phyloP scores from a whole-genome alignment of 2,888 invertebrate species.

The Drosophila dives region DNA sequence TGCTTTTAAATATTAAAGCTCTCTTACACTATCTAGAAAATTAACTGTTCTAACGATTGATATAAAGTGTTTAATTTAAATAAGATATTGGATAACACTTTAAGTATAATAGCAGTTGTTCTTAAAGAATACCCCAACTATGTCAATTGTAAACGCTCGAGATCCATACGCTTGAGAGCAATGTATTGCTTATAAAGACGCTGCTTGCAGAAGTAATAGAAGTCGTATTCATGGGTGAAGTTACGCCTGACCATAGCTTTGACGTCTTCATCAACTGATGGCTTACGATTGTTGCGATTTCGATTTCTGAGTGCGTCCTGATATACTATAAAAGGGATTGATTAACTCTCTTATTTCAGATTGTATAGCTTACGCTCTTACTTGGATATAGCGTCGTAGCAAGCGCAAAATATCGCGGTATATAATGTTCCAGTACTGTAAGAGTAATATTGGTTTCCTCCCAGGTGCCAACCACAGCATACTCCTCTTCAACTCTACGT shows the following conservation, averaged over 20 bases:
- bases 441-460: conserved; percentile 94
- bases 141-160: conserved; percentile 21
- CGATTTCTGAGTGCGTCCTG: conserved; percentile 86
- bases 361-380: conserved; percentile 83
- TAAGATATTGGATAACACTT: conserved; percentile 4
- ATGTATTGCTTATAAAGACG: conserved; percentile 90
- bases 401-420: conserved; percentile 93
- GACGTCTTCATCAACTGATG: conserved; percentile 92
- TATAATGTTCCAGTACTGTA: conserved; percentile 92
- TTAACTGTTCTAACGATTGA: neutral
- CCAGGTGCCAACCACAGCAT: conserved; percentile 94
- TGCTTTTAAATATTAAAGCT: neutral
- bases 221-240: conserved; percentile 95
- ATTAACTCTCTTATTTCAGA: neutral
- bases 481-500: conserved; percentile 92
- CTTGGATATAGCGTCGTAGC: conserved; percentile 91
- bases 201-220: conserved; percentile 95
- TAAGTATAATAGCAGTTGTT: neutral
- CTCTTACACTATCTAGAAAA: neutral
- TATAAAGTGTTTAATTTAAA: neutral
- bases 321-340: conserved; percentile 63
- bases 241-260: conserved; percentile 93
- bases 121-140: neutral
- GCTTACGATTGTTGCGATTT: conserved; percentile 94
- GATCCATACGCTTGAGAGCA: conserved; percentile 63